Percentiles rank a stretch among this genome's conserved stretches.
Evolutionary conservation across 1,140 invertebrate genomes (phyloP).

Genomic region (Drosophila seguyi): DNA sequence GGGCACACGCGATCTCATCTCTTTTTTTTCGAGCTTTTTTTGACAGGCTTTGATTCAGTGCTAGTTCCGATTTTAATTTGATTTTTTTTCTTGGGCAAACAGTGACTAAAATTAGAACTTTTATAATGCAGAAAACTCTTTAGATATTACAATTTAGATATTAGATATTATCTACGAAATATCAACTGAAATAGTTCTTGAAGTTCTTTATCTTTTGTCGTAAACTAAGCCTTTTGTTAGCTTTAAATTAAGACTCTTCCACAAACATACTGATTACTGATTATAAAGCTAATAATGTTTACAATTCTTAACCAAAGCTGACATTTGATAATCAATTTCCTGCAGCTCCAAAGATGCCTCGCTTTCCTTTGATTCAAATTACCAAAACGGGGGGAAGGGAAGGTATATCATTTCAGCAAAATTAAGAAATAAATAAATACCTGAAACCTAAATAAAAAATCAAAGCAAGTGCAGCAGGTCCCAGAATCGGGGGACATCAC

Average conservation of each 20-base stretch:
- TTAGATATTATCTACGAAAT: not conserved
- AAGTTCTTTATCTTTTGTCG: no score
- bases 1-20: slow-evolving; percentile 16
- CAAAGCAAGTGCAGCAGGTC: not conserved
- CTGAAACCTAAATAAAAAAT: slow-evolving; percentile 13
- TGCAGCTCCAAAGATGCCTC: not conserved
- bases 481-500: not conserved
- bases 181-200: not conserved
- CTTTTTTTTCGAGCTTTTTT: slow-evolving; percentile 7
- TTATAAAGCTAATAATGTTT: not conserved
- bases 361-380: slow-evolving; percentile 6
- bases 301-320: slow-evolving; percentile 3
- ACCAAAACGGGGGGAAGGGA: not conserved
- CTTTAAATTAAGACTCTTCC: not conserved
- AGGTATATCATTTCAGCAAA: not conserved
- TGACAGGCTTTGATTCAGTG: slow-evolving; percentile 8
- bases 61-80: slow-evolving; percentile 8
- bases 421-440: slow-evolving; percentile 10
- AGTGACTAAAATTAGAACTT: not conserved
- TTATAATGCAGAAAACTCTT: not conserved
- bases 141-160: not conserved
- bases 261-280: no score
- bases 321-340: slow-evolving; percentile 1
- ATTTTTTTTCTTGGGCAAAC: not conserved
- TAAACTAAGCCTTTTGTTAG: no score